Evolutionary conservation across 2,113 vertebrate genomes (phyloP), one percentile per base, ranked within the genome.

Genomic region (Pao palembangensis): DNA sequence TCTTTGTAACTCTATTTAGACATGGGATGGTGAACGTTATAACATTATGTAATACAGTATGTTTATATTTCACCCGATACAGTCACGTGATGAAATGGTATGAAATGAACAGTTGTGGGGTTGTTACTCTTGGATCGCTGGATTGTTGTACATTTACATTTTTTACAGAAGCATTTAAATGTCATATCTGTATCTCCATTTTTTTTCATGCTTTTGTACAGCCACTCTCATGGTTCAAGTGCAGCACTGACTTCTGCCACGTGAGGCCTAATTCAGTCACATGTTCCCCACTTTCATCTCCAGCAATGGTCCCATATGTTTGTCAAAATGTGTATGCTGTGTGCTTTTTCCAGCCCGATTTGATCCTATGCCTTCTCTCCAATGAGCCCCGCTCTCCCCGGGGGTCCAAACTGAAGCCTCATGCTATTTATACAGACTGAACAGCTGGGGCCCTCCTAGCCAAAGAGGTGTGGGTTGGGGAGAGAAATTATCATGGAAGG

Each of bases 361-460:
- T 87, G 89, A 88, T 87, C 88, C 85, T 73, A 77, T 82, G 81
- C 78, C 73, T 84, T 85, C 70, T 81, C 85, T 89, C 86, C 85
- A 75, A 88, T 86, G 87, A 90, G 84, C 78, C 84, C 82, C 58
- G 42, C 52, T 68, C 74, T 79, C 85, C 81, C 87, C 20, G 87
- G 87, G 85, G 80, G 79, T 85, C 81, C n/a, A 51, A 76, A 75
- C 68, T 23, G 66, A 87, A 85, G 84, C 85, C 78, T 88, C 84
- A 88, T 74, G 75, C 89, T 91, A 91, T 91, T 91, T 92, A 88
- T 91, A 91, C 88, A 89, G 87, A 86, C 79, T 61, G 76, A 91
- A 89, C 91, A 92, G 90, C 90, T 92, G 91, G 88, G 90, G 80
- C 87, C 88, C 89, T 88, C 87, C 79, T 73, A 91, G 90, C 87